Evolutionary conservation across 1,140 invertebrate species (phyloP).

Genomic region (Drosophila dunni): DNA sequence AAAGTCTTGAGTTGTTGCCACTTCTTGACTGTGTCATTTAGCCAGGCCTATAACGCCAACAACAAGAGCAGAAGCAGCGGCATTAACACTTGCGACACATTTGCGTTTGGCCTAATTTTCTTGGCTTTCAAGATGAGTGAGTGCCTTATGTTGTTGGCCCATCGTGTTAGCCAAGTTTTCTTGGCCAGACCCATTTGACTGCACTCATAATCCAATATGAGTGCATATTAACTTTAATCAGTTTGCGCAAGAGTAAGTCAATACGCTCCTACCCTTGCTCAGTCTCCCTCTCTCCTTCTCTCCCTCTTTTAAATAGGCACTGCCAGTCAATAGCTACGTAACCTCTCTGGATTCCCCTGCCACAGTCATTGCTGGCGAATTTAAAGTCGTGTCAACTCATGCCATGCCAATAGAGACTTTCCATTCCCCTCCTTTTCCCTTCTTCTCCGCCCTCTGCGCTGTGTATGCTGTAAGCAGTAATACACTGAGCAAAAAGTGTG

Average conservation of each 20-base stretch:
- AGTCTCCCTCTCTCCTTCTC: background rate
- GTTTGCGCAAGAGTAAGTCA: constrained; percentile 56
- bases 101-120: constrained; percentile 55
- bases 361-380: constrained; percentile 21
- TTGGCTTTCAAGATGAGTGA: constrained; percentile 70
- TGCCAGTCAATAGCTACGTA: too few relatives aligned
- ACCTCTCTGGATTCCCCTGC: background rate
- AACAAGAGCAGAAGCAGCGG: background rate
- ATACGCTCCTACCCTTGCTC: background rate
- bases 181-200: constrained; percentile 48
- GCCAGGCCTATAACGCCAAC: constrained; percentile 41
- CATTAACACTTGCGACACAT: constrained; percentile 40
- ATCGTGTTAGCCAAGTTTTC: background rate
- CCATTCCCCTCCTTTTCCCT: too few relatives aligned
- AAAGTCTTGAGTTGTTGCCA: background rate
- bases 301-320: constrained; percentile 59
- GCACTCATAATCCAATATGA: constrained; percentile 57
- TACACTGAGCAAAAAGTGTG: too few relatives aligned
- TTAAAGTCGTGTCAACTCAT: constrained; percentile 65
- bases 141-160: constrained; percentile 49
- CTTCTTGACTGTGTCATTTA: constrained; percentile 37
- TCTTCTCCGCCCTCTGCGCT: too few relatives aligned
- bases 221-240: constrained; percentile 81
- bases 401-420: constrained; percentile 54
- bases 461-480: background rate